Percentiles rank a stretch among this genome's conserved stretches.
These are phyloP conservation scores for Bolborhynchus lineola DNA, from an alignment of 2,113 vertebrate species.

Conservation along the genomic window DNA sequence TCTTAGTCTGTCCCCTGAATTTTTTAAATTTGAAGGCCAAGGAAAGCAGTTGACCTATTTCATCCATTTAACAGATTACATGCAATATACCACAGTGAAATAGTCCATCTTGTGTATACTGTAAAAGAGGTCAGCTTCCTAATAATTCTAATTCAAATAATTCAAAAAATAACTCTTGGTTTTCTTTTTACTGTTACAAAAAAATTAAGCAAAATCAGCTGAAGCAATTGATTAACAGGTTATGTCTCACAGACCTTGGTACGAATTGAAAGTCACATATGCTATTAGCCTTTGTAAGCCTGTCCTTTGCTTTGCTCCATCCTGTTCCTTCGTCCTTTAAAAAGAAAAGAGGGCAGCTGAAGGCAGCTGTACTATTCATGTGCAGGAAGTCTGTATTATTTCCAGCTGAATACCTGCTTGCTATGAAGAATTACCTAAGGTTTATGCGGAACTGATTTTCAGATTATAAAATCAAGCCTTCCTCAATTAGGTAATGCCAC, in stretches of 20 bases:
- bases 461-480: slow-evolving; percentile 30
- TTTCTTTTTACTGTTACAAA: neutral
- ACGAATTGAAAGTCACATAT: neutral
- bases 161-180: neutral
- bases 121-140: neutral
- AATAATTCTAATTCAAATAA: neutral
- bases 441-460: neutral
- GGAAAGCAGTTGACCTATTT: neutral
- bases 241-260: neutral
- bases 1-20: neutral
- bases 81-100: neutral
- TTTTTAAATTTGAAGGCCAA: neutral
- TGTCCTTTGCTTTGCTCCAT: neutral
- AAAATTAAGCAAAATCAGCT: neutral
- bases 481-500: neutral
- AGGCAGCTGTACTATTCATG: neutral
- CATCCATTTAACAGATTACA: neutral
- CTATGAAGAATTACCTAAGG: neutral
- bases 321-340: neutral
- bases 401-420: neutral
- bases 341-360: neutral
- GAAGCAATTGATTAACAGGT: neutral
- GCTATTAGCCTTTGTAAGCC: neutral
- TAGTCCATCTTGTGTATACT: neutral
- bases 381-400: neutral